Evolutionary conservation across 2,113 vertebrate genomes (phyloP).

Genomic region (Sinocyclocheilus rhinocerous): DNA sequence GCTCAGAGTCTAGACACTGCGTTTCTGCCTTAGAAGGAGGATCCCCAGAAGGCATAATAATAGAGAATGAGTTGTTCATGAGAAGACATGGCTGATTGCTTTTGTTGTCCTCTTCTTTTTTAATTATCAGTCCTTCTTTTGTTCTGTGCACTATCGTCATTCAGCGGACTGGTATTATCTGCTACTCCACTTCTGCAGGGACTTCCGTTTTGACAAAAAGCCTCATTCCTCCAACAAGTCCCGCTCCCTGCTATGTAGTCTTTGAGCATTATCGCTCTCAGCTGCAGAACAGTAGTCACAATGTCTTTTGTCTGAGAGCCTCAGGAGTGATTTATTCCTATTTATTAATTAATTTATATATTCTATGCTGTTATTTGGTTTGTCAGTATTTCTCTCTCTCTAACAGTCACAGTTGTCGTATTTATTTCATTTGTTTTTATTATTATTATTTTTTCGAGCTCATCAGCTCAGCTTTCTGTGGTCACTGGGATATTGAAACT

Average conservation of each 20-base stretch:
- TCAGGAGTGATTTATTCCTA: background rate
- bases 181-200: constrained; percentile 21
- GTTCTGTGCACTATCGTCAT: constrained; percentile 12
- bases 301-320: background rate
- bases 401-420: background rate
- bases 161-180: constrained; percentile 27
- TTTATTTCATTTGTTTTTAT: too few relatives aligned
- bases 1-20: constrained; percentile 43
- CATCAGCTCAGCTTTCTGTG: background rate
- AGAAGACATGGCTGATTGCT: constrained; percentile 42
- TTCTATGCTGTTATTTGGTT: background rate
- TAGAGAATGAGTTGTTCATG: constrained; percentile 29
- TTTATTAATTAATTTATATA: background rate
- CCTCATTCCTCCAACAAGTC: constrained; percentile 14
- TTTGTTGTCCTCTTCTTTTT: constrained; percentile 41
- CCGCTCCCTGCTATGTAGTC: background rate
- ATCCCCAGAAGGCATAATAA: constrained; percentile 43
- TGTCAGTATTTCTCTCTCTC: background rate
- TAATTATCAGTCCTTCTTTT: constrained; percentile 42
- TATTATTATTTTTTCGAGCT: too few relatives aligned
- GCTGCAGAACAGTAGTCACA: background rate
- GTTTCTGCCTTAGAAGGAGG: constrained; percentile 37
- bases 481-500: background rate
- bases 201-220: constrained; percentile 34
- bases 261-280: background rate